Base-by-base conservation (phyloP, 1,140 invertebrate genomes). In the Tachypleus tridentatus region DNA sequence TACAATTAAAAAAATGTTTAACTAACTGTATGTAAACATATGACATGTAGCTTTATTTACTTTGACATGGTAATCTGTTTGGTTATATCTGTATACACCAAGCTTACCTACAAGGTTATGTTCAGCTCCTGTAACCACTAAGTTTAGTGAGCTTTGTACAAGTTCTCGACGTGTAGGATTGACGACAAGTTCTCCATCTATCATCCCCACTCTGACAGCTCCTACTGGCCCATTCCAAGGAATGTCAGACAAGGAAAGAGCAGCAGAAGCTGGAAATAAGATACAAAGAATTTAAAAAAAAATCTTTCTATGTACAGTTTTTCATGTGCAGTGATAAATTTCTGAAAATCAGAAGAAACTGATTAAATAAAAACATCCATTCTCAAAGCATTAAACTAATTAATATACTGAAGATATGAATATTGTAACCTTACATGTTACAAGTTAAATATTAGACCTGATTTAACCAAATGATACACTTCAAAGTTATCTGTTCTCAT, bases 171-270 rank as follows among this genome's bases (percentile, higher is more conserved):
- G 79, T 0, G 91, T 91, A 1, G 95, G 95, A 79, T 97, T 96
- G 1, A 95, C 80, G 5, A 97, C 74, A 1, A 92, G 67, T 74
- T 93, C 86, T 69, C 85, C 83, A 66, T 78, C 74, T 70, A 88
- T 82, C 52, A 89, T 77, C 10, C 92, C 94, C 59, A 99, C 78
- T 72, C 94, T 79, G 0, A 97, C 93, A 64, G 97, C 94, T 11
- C 89, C 97, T 6, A 98, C 80, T 3, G 95, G 95, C 29, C 94
- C 94, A 76, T 89, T 87, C 93, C 95, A 98, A 9, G 96, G 96
- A 71, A 98, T 92, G 77, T 96, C 89, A n/a, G 95, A 98, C 10
- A 98, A 65, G 6, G 87, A 82, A n/a, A 98, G 76, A 8, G 96
- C 89, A 51, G 93, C 87, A 57, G 94, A 96, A 0, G 96, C 93